Percentiles rank a stretch among this genome's conserved stretches.
Evolutionary conservation across 2,888 invertebrate genomes (phyloP).

Genomic region (Nomada fabriciana): DNA sequence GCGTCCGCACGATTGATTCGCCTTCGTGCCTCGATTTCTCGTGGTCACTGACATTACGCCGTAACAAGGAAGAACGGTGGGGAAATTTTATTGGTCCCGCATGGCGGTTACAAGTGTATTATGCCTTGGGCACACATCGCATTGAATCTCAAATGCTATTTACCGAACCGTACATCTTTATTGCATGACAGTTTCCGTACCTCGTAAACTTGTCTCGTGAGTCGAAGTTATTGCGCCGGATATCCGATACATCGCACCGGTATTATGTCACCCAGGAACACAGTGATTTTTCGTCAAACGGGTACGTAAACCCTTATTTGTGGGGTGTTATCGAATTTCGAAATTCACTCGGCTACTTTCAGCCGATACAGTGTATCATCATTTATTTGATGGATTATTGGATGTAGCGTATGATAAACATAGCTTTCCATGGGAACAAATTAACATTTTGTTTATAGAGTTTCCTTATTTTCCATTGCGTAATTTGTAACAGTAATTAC

Average conservation of each 20-base stretch:
- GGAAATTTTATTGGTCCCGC: slow-evolving; percentile 48
- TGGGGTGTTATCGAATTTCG: background rate
- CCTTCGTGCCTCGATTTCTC: slow-evolving; percentile 12
- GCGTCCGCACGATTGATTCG: slow-evolving; percentile 29
- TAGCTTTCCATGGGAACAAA: background rate
- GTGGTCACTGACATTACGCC: slow-evolving; percentile 6
- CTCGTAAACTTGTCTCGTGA: slow-evolving; percentile 63
- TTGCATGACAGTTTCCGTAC: slow-evolving; percentile 66
- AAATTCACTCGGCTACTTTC: background rate
- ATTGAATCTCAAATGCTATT: slow-evolving; percentile 67
- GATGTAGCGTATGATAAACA: background rate
- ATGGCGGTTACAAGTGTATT: slow-evolving; percentile 51
- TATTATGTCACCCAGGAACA: slow-evolving; percentile 30
- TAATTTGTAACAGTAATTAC: too few species aligned
- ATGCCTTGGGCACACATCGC: slow-evolving; percentile 42
- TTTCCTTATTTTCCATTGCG: too few species aligned
- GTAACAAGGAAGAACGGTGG: slow-evolving; percentile 7
- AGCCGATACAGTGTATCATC: background rate
- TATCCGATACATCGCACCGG: slow-evolving; percentile 61
- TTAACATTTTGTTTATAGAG: too few species aligned
- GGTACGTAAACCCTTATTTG: background rate
- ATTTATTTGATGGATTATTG: background rate
- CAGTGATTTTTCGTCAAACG: slow-evolving; percentile 34
- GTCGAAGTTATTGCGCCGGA: slow-evolving; percentile 64
- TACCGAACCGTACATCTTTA: slow-evolving; percentile 69